Conservation (phyloP, 2,888 invertebrate genomes). For the Exocentrus adspersus region DNA sequence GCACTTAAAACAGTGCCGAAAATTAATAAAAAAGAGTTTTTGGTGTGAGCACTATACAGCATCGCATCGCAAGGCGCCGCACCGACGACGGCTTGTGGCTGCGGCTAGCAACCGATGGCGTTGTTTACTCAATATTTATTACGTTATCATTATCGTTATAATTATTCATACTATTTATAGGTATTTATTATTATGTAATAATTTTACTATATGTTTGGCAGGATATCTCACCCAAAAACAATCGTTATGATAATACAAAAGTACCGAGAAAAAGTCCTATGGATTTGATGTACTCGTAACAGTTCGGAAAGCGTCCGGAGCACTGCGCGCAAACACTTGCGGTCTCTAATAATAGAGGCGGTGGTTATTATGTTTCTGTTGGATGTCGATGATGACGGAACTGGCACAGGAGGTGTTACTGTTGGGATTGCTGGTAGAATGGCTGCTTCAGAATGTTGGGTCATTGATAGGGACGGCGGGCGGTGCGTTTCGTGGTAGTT, state of each 20-base stretch:
- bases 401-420: constrained; percentile 28
- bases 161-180: constrained; percentile 54
- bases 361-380: constrained; percentile 21
- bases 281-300: constrained; percentile 64
- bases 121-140: constrained; percentile 41
- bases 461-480: constrained; percentile 41
- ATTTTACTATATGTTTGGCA: constrained; percentile 62
- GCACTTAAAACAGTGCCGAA: constrained; percentile 76
- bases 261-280: constrained; percentile 61
- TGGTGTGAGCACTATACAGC: constrained; percentile 65
- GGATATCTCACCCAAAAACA: constrained; percentile 65
- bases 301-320: constrained; percentile 63
- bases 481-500: constrained; percentile 45
- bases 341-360: constrained; percentile 22
- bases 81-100: constrained; percentile 15
- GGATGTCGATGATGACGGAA: constrained; percentile 31
- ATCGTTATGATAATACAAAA: constrained; percentile 61
- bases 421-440: constrained; percentile 37
- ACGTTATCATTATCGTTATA: constrained; percentile 52
- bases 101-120: constrained; percentile 23
- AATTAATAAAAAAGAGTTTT: constrained; percentile 67
- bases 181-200: constrained; percentile 55
- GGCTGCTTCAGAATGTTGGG: constrained; percentile 41
- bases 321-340: constrained; percentile 62
- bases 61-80: constrained; percentile 48